Conservation (phyloP, 37 sponge, comb jelly and placozoan species). For the Bolinopsis microptera region DNA sequence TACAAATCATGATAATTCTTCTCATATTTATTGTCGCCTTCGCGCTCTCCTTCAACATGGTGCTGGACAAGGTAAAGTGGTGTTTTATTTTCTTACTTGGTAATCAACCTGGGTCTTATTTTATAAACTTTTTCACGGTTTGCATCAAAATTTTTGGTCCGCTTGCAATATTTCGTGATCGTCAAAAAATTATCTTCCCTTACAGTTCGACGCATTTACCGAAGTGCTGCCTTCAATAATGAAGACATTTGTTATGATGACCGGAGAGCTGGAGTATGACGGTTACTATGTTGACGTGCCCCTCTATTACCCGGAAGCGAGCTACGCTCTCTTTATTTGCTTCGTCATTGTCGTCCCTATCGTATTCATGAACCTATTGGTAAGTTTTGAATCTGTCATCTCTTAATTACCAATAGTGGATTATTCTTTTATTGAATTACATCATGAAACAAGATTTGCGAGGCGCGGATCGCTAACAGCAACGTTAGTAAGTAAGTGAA, state of each 20-base stretch:
- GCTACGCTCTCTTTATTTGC: conserved; percentile 76
- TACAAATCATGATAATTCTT: conserved; percentile 76
- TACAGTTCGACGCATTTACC: not conserved
- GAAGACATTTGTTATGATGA: conserved; percentile 90
- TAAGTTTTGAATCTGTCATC: conserved; percentile 68
- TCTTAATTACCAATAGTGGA: no score
- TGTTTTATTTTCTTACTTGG: no score
- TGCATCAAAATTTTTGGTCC: no score
- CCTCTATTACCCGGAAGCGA: conserved; percentile 38
- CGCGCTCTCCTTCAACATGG: conserved; percentile 88
- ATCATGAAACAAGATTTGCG: no score
- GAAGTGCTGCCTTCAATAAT: conserved; percentile 68
- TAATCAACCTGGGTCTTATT: no score
- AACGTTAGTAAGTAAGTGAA: no score
- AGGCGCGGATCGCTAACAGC: no score
- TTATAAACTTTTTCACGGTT: no score
- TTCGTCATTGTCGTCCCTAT: conserved; percentile 95
- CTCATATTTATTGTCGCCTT: conserved; percentile 87
- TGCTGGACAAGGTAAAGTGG: conserved; percentile 69
- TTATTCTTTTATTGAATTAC: no score
- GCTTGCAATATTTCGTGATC: no score
- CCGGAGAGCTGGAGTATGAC: conserved; percentile 94
- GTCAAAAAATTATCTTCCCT: no score
- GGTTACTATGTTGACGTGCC: conserved; percentile 70
- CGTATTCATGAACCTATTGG: conserved; percentile 90